These are phyloP conservation scores for Parthenolecanium corni DNA, from an alignment of 2,888 invertebrate genomes.

Conservation along the genomic window DNA sequence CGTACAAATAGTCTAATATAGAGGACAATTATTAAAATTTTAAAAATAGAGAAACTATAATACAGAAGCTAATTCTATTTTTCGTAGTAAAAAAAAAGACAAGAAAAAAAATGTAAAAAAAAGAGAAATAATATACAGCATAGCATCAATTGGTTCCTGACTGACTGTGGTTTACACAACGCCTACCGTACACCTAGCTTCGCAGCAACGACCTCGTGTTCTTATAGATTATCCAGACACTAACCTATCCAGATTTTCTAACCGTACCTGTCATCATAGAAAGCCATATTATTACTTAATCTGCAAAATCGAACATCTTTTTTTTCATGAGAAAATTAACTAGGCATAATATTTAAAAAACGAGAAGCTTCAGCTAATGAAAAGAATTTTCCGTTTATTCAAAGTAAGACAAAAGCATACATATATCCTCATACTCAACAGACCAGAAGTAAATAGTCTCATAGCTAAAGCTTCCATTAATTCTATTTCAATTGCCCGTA, in stretches of 20 bases:
- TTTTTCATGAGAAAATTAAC: not conserved
- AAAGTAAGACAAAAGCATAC: too few relatives aligned
- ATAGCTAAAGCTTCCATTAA: too few relatives aligned
- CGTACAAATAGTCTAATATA: constrained; percentile 17
- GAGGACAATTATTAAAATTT: constrained; percentile 13
- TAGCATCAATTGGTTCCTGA: constrained; percentile 18
- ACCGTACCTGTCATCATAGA: constrained; percentile 23
- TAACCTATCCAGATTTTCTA: constrained; percentile 18
- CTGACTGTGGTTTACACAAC: constrained; percentile 19
- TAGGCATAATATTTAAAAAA: too few relatives aligned
- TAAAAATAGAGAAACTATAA: constrained; percentile 12
- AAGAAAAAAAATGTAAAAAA: constrained; percentile 4
- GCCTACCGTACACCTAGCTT: constrained; percentile 25
- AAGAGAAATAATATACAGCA: constrained; percentile 8
- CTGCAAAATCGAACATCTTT: not conserved
- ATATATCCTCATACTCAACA: too few relatives aligned
- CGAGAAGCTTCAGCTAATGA: too few relatives aligned
- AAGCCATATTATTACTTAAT: constrained; percentile 14
- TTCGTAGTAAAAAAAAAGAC: constrained; percentile 5
- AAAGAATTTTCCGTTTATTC: too few relatives aligned
- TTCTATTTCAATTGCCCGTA: too few relatives aligned
- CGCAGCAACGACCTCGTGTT: constrained; percentile 16
- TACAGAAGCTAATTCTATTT: constrained; percentile 12
- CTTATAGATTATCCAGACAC: constrained; percentile 14
- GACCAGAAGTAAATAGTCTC: too few relatives aligned